Conservation (phyloP, 2,113 vertebrate species). For the Eleginops maclovinus region DNA sequence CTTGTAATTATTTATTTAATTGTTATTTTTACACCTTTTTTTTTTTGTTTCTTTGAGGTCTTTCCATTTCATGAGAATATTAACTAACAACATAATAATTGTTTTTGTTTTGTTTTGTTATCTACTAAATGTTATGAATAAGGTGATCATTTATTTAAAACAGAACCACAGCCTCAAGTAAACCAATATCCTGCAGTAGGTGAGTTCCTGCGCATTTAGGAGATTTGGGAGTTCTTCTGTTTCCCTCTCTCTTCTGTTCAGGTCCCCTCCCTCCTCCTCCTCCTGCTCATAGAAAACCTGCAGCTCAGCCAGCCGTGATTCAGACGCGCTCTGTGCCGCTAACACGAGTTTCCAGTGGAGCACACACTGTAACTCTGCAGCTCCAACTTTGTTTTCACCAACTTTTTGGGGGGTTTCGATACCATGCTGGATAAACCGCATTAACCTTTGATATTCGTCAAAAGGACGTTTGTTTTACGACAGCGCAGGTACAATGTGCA, state of each 20-base stretch:
- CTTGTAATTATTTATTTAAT: too few species aligned
- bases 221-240: neutral
- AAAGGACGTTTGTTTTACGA: neutral
- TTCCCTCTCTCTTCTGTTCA: neutral
- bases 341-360: neutral
- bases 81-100: neutral
- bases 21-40: too few species aligned
- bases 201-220: slow-evolving; percentile 11
- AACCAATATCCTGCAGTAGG: neutral
- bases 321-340: slow-evolving; percentile 34
- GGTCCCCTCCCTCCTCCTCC: slow-evolving; percentile 6
- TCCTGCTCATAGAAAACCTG: slow-evolving; percentile 34
- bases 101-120: neutral
- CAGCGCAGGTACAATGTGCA: slow-evolving; percentile 22
- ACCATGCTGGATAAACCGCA: slow-evolving; percentile 5
- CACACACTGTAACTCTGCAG: neutral
- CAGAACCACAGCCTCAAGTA: neutral
- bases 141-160: neutral
- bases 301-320: slow-evolving; percentile 9
- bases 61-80: neutral
- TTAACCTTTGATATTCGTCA: neutral
- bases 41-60: too few species aligned
- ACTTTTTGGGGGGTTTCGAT: neutral
- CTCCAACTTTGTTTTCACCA: neutral
- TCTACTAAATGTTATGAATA: too few species aligned